Conservation (phyloP, 2,113 vertebrate species). For the Melozone crissalis region DNA sequence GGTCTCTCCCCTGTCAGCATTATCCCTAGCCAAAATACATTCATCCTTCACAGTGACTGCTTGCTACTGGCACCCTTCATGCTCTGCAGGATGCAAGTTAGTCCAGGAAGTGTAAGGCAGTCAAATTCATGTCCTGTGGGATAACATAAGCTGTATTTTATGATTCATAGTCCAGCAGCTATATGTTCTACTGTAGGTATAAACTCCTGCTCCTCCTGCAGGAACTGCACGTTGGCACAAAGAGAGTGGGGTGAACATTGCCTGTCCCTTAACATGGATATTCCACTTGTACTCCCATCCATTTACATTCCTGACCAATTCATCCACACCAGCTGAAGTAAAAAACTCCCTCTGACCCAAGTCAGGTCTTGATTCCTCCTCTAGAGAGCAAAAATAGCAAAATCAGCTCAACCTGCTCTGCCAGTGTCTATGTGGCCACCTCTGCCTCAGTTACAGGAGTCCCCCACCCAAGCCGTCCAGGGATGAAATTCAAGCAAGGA, state of each 20-base stretch:
- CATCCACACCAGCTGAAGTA: not conserved
- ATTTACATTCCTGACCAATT: not conserved
- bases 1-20: not conserved
- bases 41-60: not conserved
- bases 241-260: not conserved
- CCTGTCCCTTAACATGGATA: not conserved
- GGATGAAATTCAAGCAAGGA: not conserved
- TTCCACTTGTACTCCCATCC: accelerated
- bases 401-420: not conserved
- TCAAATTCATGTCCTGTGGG: not conserved
- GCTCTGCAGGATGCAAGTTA: not conserved
- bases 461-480: not conserved
- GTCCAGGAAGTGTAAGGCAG: not conserved
- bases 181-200: not conserved
- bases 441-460: not conserved
- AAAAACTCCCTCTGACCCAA: not conserved
- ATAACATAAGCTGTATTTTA: not conserved
- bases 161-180: not conserved
- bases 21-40: not conserved
- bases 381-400: not conserved
- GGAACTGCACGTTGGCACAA: accelerated
- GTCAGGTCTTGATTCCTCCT: not conserved
- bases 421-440: not conserved
- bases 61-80: not conserved
- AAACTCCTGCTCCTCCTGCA: not conserved